phyloP scores from a whole-genome alignment of 1,140 invertebrate genomes.

The Radopholus similis region DNA sequence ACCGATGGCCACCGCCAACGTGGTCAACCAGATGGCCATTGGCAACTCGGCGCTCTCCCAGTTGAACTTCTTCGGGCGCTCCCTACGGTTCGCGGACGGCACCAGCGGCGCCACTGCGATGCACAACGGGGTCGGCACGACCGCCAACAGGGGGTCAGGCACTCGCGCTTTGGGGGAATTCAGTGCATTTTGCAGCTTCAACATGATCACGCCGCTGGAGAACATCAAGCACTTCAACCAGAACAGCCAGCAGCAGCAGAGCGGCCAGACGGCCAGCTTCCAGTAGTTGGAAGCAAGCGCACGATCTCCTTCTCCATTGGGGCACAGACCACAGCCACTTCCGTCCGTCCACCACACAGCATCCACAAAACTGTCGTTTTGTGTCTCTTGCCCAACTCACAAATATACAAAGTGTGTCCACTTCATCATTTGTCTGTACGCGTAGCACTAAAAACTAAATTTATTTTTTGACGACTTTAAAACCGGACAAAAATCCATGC shows the following conservation, averaged over 20 bases:
- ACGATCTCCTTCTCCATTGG: too few relatives aligned
- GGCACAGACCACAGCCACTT: too few relatives aligned
- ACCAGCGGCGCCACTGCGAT: slow-evolving; percentile 23
- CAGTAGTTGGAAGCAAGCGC: too few relatives aligned
- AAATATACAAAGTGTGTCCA: too few relatives aligned
- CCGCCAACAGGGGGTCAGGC: slow-evolving; percentile 3
- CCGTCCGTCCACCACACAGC: too few relatives aligned
- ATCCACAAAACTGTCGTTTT: too few relatives aligned
- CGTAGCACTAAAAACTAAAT: too few relatives aligned
- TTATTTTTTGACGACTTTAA: too few relatives aligned
- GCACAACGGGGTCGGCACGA: slow-evolving; percentile 30
- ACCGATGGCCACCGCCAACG: slow-evolving; percentile 22
- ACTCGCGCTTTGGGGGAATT: neutral
- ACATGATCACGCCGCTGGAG: slow-evolving; percentile 59
- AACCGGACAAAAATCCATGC: too few relatives aligned
- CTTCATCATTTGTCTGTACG: too few relatives aligned
- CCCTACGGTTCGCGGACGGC: slow-evolving; percentile 31
- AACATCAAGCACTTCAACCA: slow-evolving; percentile 57
- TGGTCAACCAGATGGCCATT: slow-evolving; percentile 34
- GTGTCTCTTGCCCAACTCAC: too few relatives aligned
- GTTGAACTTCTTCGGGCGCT: slow-evolving; percentile 45
- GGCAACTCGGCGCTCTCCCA: slow-evolving; percentile 38
- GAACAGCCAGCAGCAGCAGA: slow-evolving; percentile 12
- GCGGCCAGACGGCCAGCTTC: neutral
- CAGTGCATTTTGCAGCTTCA: slow-evolving; percentile 47